Base-by-base conservation (phyloP, 2,797 vertebrate genomes). In the Darevskia mixta region DNA sequence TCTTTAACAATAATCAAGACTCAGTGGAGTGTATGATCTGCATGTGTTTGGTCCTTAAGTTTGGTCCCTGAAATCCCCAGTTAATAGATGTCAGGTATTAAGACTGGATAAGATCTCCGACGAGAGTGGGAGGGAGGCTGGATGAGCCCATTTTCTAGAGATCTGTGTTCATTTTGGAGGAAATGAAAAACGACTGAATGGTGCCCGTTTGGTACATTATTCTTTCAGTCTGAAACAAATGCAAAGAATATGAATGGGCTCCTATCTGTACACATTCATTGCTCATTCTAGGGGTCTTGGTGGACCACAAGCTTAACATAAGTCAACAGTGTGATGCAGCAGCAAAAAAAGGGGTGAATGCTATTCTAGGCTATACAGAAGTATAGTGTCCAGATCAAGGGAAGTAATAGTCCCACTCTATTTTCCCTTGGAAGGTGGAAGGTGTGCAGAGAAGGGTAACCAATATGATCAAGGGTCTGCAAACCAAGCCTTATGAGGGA, bases 1-100 rank as follows among this genome's bases (percentile, higher is more conserved):
- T 72, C 7, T 85, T 88, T 71, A 88, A 71, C 41, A 73, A 73
- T 38, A 79, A 79, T 61, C 83, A 38, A 88, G 38, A 71, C n/a
- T n/a, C 41, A 11, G 23, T 75, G 71, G 20, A 32, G 35, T 66
- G 49, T 27, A 8, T 69, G 38, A 43, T 67, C 73, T 67, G 49
- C 61, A 82, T 29, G 13, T 29, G 17, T 67, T 38, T 67, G 80
- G 25, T n/a, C 9, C 18, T 38, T 38, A 83, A 8, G 6, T 15
- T 32, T 67, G 43, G 67, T 55, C 27, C 8, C 43, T 81, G 49
- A 58, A 35, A 82, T 25, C 38, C 17, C 23, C 41, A 75, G 32
- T 35, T 69, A 67, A 38, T 55, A 83, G 64, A 35, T 41, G 35
- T 25, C 29, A 67, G 29, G 15, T 67, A 43, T 18, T 13, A 23